phyloP scores from a whole-genome alignment of 2,797 vertebrate genomes.

The Sus cebifrons region DNA sequence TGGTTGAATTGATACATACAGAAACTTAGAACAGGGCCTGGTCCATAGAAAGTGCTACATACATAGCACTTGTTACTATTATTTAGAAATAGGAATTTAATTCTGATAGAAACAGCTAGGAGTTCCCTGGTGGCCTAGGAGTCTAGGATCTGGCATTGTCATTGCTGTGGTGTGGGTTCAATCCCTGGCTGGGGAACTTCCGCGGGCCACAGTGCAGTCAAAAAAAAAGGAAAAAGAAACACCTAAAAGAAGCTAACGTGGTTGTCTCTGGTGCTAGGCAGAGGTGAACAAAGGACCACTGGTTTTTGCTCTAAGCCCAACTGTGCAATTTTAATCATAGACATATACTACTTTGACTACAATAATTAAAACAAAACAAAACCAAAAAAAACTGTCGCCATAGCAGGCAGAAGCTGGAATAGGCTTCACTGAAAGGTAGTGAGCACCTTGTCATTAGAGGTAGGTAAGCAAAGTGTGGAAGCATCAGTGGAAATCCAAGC shows the following conservation, averaged over 20 bases:
- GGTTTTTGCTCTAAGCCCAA: not conserved
- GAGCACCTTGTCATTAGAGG: not conserved
- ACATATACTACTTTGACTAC: not conserved
- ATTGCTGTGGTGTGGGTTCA: no score
- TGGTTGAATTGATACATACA: not conserved
- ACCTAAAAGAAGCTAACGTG: not conserved
- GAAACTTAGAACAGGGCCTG: not conserved
- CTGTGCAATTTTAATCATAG: not conserved
- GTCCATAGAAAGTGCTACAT: not conserved
- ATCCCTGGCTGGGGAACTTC: no score
- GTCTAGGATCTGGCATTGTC: no score
- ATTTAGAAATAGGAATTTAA: slow-evolving; percentile 38
- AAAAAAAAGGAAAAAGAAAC: not conserved
- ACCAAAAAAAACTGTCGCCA: not conserved
- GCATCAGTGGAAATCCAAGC: not conserved
- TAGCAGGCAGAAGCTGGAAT: not conserved
- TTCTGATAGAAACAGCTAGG: not conserved
- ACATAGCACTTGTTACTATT: not conserved
- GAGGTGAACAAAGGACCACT: not conserved
- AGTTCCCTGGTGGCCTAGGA: no score
- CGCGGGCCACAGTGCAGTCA: no score
- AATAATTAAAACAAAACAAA: not conserved
- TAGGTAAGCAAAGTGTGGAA: not conserved
- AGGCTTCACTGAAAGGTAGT: not conserved
- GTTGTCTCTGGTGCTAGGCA: slow-evolving; percentile 7